Base-by-base conservation (phyloP, 1,140 invertebrate genomes). In the Oedothorax gibbosus region DNA sequence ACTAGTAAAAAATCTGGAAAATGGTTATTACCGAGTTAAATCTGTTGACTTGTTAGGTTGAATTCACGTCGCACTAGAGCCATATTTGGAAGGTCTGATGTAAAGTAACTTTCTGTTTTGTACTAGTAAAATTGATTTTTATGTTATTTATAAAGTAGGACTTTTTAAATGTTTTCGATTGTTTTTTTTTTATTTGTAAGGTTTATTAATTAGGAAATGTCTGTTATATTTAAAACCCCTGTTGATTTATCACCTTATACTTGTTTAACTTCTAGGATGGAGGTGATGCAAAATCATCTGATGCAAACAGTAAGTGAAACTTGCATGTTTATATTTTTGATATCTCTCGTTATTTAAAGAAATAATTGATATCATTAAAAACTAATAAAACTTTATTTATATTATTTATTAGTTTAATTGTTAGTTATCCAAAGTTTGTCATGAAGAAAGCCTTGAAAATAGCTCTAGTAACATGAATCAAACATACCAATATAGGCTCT, bases 241-340 rank as follows among this genome's bases (percentile, higher is more conserved):
- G 1, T 62, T 62, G 12, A 12, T 62, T 18, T 15, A 62, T 12
- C 57, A 18, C 57, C 57, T 21, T 18, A 69, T 71, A 8, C 51
- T 68, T 54, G 69, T 78, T 57, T 68, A 15, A 51, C 18, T 56
- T 86, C 73, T 49, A 81, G 78, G 78, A 81, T 12, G 35, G 12
- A 50, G 66, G 77, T 20, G 76, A 69, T 56, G 50, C 49, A 73
- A 57, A 21, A 60, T 11, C 57, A 21, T 69, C 65, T n/a, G 51
- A 80, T 60, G 18, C 66, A 50, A 56, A 60, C 7, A 12, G 20
- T 20, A 78, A 69, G 35, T 35, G 5, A n/a, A n/a, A n/a, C n/a
- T n/a, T 35, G 2, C 35, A 35, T 35, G 5, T 35, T 35, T 35
- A 35, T 35, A 35, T 35, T 35, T 35, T 5, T 35, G 35, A 35